A percentile compares a stretch with the other conserved stretches of the same genome.
Conservation (phyloP, 2,888 invertebrate species). For the Tiliacea citrago region DNA sequence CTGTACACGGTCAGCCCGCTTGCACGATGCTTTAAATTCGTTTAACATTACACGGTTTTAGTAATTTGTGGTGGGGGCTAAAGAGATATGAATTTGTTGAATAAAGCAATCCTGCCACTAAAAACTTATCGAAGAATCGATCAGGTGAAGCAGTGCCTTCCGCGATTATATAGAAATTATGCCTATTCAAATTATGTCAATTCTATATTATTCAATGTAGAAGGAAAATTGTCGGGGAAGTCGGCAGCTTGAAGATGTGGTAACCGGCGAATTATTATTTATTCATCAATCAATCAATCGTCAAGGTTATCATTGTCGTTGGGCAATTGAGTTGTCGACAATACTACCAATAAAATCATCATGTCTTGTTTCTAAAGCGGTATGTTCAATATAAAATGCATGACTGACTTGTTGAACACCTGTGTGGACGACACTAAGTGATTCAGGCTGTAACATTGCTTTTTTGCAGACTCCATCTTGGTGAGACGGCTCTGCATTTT, state of each 20-base stretch:
- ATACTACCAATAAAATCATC: not conserved
- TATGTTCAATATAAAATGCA: slow-evolving; percentile 21
- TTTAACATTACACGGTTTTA: not conserved
- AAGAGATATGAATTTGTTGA: not conserved
- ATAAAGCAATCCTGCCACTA: not conserved
- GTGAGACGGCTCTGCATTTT: slow-evolving; percentile 82
- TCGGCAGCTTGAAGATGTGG: not conserved
- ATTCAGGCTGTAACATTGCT: slow-evolving; percentile 86
- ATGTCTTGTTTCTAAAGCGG: not conserved
- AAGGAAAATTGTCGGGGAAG: no score
- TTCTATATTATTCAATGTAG: no score
- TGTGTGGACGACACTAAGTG: slow-evolving; percentile 81
- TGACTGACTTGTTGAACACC: slow-evolving; percentile 84
- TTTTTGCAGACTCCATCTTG: slow-evolving; percentile 81
- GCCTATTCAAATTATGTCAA: not conserved
- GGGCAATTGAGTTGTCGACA: not conserved
- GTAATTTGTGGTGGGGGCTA: not conserved
- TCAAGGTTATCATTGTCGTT: not conserved
- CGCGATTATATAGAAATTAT: no score
- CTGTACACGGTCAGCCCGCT: no score
- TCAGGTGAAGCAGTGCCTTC: not conserved
- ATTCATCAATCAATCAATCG: not conserved
- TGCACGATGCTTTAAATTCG: not conserved
- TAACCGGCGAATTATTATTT: not conserved
- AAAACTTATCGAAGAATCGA: not conserved